Base-by-base conservation (phyloP, 2,797 vertebrate species). In the Tamandua tetradactyla region DNA sequence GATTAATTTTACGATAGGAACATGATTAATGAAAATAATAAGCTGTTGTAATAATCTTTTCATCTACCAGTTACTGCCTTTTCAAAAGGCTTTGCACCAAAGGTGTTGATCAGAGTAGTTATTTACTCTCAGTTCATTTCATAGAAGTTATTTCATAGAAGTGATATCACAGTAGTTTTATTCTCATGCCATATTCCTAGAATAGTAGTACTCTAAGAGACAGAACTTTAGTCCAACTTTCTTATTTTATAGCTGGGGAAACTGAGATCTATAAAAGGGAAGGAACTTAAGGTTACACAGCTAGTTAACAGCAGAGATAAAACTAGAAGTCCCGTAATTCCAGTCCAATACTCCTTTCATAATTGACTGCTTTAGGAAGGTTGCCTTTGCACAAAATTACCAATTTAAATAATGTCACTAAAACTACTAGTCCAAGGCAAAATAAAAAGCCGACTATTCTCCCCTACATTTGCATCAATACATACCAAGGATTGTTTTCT, bases 1-100 rank as follows among this genome's bases (percentile, higher is more conserved):
- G 92, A 97, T 95, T 96, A 72, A 25, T 87, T 94, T 94, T 97
- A 95, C 95, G 95, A 71, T 79, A 87, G 83, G 69, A n/a, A 81
- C 71, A 74, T 95, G 95, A 96, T 93, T 96, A 96, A 97, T 30
- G 49, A 91, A 96, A 96, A 94, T 96, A 95, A 97, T 95, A 95
- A 62, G 68, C 8, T 62, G 5, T 30, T 87, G 95, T 78, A 93
- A 97, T 92, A 84, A 52, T 40, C 18, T 18, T 95, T 96, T 87
- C 87, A 95, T n/a, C 93, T 94, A 93, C 14, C 80, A 91, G 75
- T 92, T 95, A 13, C 72, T 84, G 27, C 0, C 25, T 87, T 78
- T 49, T 37, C 84, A 91, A 76, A 71, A 62, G 68, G 40, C 69
- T 68, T 40, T 87, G 71, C 87, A 30, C 17, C 0, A 0, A 84